Conservation (phyloP, 1,140 invertebrate genomes). For the Polypedilum pembai region DNA sequence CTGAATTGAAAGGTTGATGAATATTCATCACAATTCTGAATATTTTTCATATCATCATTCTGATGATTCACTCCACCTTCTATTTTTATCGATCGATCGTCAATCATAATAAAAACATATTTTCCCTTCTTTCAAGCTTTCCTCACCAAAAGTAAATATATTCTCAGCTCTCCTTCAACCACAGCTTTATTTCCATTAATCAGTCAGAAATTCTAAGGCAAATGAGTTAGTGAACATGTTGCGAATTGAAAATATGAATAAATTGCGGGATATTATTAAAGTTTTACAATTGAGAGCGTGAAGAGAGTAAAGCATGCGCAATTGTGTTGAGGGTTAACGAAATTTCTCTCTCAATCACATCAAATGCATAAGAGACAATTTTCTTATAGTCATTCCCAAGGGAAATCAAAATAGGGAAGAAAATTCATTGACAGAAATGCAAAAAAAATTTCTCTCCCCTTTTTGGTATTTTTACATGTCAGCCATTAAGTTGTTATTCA, state of each 20-base stretch:
- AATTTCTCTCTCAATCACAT: background rate
- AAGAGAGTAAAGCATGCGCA: conserved; percentile 10
- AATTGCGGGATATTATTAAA: background rate
- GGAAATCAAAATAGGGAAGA: background rate
- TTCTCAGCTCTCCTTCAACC: background rate
- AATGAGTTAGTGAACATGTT: background rate
- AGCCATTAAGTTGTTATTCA: no score
- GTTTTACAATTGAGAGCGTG: background rate
- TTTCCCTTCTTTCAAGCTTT: background rate
- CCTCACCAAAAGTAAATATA: background rate
- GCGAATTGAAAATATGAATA: conserved; percentile 11
- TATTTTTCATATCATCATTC: background rate
- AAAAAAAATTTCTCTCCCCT: no score
- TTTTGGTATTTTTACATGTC: no score
- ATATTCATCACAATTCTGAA: no score
- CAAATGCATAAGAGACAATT: background rate
- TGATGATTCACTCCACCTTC: background rate
- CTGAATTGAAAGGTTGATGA: no score
- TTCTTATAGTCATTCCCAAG: background rate
- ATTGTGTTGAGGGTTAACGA: background rate
- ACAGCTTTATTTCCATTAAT: background rate
- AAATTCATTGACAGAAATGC: background rate
- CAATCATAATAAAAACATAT: conserved; percentile 14
- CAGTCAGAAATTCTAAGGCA: background rate
- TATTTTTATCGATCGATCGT: conserved; percentile 8